phyloP scores from a whole-genome alignment of 2,888 invertebrate species.

The Andrena camellia region DNA sequence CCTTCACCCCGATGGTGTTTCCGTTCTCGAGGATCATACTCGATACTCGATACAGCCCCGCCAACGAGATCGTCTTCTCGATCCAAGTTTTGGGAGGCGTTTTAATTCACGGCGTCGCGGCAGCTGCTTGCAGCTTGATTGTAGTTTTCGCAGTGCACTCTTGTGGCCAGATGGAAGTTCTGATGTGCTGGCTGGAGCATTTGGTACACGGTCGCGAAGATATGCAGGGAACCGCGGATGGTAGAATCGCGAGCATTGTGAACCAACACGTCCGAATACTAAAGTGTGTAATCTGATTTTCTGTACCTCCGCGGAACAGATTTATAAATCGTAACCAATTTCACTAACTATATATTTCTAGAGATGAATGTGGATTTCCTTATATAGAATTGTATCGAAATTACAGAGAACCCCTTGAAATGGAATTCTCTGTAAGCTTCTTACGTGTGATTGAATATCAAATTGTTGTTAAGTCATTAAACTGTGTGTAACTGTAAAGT shows the following conservation, averaged over 20 bases:
- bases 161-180: constrained; percentile 72
- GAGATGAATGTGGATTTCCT: no score
- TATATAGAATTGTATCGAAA: not conserved
- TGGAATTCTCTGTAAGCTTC: no score
- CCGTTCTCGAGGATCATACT: constrained; percentile 66
- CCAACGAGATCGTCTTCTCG: constrained; percentile 67
- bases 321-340: not conserved
- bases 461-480: not conserved
- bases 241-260: constrained; percentile 61
- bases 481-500: no score
- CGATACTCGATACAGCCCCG: constrained; percentile 62
- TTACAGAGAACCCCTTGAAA: not conserved
- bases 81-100: constrained; percentile 60
- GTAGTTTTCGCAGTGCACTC: constrained; percentile 71
- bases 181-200: constrained; percentile 62
- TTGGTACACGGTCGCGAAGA: constrained; percentile 56
- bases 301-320: not conserved
- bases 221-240: constrained; percentile 30
- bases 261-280: constrained; percentile 65
- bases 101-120: constrained; percentile 60
- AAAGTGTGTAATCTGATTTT: constrained; percentile 40
- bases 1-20: constrained; percentile 68
- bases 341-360: no score
- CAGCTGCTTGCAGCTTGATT: constrained; percentile 65
- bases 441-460: not conserved